phyloP scores from a whole-genome alignment of 2,797 vertebrate species.

The Uromys caudimaculatus region DNA sequence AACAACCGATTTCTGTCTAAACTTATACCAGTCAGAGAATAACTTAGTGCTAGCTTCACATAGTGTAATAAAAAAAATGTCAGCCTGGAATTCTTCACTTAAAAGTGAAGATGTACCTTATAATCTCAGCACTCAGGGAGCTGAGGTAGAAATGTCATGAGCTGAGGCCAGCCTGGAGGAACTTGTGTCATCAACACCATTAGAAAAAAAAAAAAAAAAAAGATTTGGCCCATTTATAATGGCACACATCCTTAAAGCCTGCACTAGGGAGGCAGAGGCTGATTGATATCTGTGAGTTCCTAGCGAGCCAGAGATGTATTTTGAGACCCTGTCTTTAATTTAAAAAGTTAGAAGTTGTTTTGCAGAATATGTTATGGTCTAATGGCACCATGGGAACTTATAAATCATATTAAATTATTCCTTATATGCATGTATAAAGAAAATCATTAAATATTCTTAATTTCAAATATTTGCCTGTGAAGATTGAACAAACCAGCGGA shows the following conservation, averaged over 20 bases:
- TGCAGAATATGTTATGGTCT: not conserved
- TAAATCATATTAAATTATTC: not conserved
- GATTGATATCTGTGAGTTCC: not conserved
- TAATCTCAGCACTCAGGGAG: not conserved
- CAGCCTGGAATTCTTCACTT: not conserved
- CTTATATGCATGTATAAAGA: not conserved
- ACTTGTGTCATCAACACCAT: not conserved
- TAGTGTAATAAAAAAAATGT: not conserved
- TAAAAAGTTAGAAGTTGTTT: not conserved
- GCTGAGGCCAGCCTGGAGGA: not conserved
- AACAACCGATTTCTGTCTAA: not conserved
- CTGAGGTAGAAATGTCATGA: not conserved
- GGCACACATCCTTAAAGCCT: not conserved
- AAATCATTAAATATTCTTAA: not conserved
- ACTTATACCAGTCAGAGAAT: not conserved
- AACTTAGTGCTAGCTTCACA: not conserved
- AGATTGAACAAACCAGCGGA: not conserved
- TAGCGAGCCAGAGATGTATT: rapidly evolving
- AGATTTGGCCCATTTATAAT: not conserved
- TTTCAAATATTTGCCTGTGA: not conserved
- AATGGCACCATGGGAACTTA: not conserved
- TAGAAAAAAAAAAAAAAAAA: not conserved
- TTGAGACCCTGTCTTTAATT: not conserved
- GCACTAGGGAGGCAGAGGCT: rapidly evolving
- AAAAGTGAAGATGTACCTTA: not conserved